Base-by-base conservation (phyloP, 2,113 vertebrate species). In the Caranx ignobilis region DNA sequence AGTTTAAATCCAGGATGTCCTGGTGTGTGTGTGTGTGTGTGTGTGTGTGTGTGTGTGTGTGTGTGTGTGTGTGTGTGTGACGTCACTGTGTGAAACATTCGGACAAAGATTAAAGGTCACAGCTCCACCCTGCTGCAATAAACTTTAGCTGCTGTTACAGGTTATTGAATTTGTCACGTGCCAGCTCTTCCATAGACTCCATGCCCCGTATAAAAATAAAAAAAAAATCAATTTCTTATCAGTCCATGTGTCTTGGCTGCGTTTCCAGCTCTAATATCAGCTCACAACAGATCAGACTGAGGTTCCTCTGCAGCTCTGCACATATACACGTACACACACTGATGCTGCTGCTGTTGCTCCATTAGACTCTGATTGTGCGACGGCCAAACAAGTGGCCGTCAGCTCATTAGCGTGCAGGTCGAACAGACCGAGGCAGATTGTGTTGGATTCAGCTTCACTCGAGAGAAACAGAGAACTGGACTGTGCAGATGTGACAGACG, bases 71-170 rank as follows among this genome's bases (percentile, higher is more conserved):
- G 6, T 52, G 9, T 6, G 31, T 13, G 2, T 66, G 32, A 77
- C 43, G 11, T 34, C 4, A 34, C 41, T 57, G 13, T 45, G 43
- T 45, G 21, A 65, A 60, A n/a, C 41, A 13, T 10, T 21, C 18
- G 15, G 15, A 18, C 50, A 59, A 73, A 54, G 74, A 61, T 6
- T 62, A 84, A 88, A 87, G 86, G 73, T 64, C 86, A 79, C 12
- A 39, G 0, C 82, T 77, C 16, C 37, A 48, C 54, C 66, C 61
- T n/a, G 45, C 10, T n/a, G 71, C 71, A 21, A 45, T 74, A 81
- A 77, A 39, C 52, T 56, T 41, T 84, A 60, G 31, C 76, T 48
- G 26, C 32, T 12, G 8, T 75, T 32, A 72, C 13, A 32, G 31
- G 0, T 57, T n/a, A 59, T 52, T 60, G 11, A 50, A 45, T 79